Conservation (phyloP, 2,888 invertebrate species). For the Cylloceria caligata region DNA sequence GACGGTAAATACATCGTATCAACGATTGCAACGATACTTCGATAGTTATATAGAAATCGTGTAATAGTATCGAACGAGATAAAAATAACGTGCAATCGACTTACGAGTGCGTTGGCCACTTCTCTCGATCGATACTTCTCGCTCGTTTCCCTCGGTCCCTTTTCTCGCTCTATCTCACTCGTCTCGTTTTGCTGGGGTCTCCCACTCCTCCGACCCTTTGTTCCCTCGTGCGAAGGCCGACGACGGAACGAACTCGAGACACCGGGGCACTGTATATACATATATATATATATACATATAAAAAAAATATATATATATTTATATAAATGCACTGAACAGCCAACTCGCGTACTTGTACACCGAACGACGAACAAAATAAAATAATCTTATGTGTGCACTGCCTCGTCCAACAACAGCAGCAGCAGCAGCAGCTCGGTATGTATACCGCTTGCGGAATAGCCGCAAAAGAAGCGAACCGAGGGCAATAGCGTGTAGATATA, state of each 20-base stretch:
- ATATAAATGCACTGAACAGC: constrained; percentile 58
- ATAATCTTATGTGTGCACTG: constrained; percentile 37
- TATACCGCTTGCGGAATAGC: constrained; percentile 10
- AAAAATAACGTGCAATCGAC: constrained; percentile 74
- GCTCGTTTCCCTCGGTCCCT: constrained; percentile 64
- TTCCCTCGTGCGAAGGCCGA: constrained; percentile 71
- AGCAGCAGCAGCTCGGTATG: background rate
- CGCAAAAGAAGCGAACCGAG: background rate
- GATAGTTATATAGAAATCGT: background rate
- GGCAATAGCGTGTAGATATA: constrained; percentile 3
- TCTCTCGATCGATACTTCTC: constrained; percentile 77
- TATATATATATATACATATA: constrained; percentile 26
- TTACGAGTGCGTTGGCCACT: constrained; percentile 72
- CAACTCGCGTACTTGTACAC: constrained; percentile 53
- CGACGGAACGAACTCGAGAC: constrained; percentile 60
- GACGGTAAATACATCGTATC: background rate
- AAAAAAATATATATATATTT: constrained; percentile 42
- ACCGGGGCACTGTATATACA: constrained; percentile 54
- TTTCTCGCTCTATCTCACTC: constrained; percentile 65
- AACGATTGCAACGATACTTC: background rate
- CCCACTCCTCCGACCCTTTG: constrained; percentile 68
- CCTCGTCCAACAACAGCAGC: constrained; percentile 22
- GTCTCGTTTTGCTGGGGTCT: constrained; percentile 51
- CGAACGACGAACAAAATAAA: constrained; percentile 55
- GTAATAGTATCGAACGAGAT: background rate